These are phyloP conservation scores for Sula dactylatra DNA, from an alignment of 2,113 vertebrate genomes.

Conservation along the genomic window DNA sequence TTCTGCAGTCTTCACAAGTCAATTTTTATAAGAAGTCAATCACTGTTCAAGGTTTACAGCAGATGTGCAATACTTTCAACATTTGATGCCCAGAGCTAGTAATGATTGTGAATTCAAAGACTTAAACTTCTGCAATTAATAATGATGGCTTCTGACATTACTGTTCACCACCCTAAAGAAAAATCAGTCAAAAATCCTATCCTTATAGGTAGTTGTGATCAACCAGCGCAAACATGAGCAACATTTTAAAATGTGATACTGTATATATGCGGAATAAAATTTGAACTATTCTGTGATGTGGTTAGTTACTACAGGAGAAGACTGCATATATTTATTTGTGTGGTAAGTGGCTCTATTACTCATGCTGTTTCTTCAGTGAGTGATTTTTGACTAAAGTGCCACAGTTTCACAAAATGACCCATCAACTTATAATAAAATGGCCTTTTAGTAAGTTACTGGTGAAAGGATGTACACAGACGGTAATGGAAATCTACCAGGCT, in stretches of 20 bases:
- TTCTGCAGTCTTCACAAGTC: neutral
- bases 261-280: neutral
- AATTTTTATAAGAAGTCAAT: neutral
- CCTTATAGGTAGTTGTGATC: neutral
- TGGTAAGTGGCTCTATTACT: neutral
- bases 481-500: neutral
- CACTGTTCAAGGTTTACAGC: neutral
- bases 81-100: neutral
- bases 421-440: constrained; percentile 15
- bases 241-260: neutral
- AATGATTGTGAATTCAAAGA: neutral
- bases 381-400: constrained; percentile 31
- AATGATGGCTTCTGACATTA: neutral
- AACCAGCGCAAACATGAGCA: neutral
- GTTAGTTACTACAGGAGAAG: neutral
- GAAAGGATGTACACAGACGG: neutral
- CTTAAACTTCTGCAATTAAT: neutral
- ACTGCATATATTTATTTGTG: neutral
- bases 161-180: neutral
- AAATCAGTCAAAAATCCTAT: neutral
- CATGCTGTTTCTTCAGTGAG: constrained; percentile 7
- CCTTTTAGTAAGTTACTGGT: constrained; percentile 23
- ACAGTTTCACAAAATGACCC: constrained; percentile 5
- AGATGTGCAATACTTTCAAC: neutral
- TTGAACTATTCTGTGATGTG: neutral